Evolutionary conservation across 2,888 invertebrate species (phyloP), one percentile per base, ranked within the genome.

Genomic region (Hirtodrosophila duncani): DNA sequence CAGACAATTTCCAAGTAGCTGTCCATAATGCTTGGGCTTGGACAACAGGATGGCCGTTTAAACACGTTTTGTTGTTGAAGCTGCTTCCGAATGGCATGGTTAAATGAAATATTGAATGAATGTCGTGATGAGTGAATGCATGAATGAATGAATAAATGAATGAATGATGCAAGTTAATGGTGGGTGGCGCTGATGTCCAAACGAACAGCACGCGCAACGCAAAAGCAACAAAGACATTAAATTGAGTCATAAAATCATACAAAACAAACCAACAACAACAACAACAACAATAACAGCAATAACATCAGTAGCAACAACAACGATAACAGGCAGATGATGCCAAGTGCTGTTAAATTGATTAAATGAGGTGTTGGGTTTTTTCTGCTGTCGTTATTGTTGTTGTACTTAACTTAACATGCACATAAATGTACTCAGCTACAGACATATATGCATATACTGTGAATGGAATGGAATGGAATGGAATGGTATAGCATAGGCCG

Each of bases 241-340:
- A 78, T 78, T 74, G 74, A 74, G 70, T 70, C 78, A 78, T 74
- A 67, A 77, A 68, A 55, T 60, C 45, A 27, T 45, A 53, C 64
- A 67, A 71, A 51, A 53, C 51, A 49, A 49, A 45, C 18, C 43
- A 26, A 42, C 9, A 34, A 38, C 33, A 29, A 34, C 21, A 24
- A 31, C 44, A 31, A 38, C 14, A 31, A 34, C 24, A 48, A 39
- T 50, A 36, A 33, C 50, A 16, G 29, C 27, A n/a, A 21, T 7
- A 30, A 16, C 43, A 30, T 2, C 33, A 46, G 16, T 8, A 44
- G 27, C 18, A 34, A 23, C 17, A 53, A 37, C 53, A 31, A 29
- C 50, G 63, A 64, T 64, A 67, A 59, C 68, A 63, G 38, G 33
- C 67, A 61, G 68, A 63, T 75, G 72, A 42, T 59, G 58, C 59